Percentiles rank a stretch among this genome's conserved stretches.
Conservation (phyloP, 2,888 invertebrate species). For the Athalia cordata region DNA sequence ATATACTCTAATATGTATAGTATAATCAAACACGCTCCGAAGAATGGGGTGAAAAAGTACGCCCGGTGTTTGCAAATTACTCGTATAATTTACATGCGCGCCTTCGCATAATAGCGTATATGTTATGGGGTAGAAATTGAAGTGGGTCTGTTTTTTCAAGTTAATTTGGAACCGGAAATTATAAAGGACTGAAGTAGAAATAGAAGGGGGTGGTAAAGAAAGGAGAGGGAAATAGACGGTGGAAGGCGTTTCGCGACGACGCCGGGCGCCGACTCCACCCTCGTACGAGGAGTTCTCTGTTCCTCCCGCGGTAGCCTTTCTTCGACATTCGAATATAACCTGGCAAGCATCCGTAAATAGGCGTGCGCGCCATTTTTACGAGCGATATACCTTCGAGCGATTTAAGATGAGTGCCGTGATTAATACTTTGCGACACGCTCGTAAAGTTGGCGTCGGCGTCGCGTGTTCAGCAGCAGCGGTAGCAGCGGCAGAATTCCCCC, state of each 20-base stretch:
- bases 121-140: neutral
- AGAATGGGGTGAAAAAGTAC: too few species aligned
- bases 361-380: constrained; percentile 62
- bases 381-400: constrained; percentile 62
- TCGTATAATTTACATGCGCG: constrained; percentile 2
- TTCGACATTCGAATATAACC: constrained; percentile 51
- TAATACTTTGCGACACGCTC: constrained; percentile 71
- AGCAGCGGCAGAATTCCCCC: neutral
- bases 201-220: neutral
- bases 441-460: constrained; percentile 68
- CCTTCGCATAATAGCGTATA: neutral
- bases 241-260: constrained; percentile 31
- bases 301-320: too few species aligned
- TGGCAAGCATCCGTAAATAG: constrained; percentile 63
- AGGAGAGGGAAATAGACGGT: neutral
- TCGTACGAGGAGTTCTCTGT: neutral
- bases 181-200: neutral
- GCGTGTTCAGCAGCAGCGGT: neutral
- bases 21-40: too few species aligned
- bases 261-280: constrained; percentile 40
- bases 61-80: constrained; percentile 10
- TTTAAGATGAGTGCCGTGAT: constrained; percentile 68
- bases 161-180: constrained; percentile 20
- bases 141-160: constrained; percentile 7
- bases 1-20: too few species aligned